phyloP scores from a whole-genome alignment of 2,888 invertebrate genomes.

The Serripes groenlandicus region DNA sequence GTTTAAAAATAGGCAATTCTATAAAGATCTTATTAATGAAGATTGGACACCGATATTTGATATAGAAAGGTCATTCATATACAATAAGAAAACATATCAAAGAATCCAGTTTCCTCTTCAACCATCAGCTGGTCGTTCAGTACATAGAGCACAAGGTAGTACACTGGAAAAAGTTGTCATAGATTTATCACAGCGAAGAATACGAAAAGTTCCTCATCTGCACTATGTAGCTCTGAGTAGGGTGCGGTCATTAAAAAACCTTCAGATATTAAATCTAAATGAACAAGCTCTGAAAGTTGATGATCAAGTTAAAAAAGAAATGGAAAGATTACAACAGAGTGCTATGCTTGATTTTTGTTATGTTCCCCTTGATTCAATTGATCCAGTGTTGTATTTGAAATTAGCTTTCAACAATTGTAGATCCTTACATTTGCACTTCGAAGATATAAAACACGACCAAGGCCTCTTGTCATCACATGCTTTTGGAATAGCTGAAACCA shows the following conservation, averaged over 20 bases:
- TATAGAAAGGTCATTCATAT: conserved; percentile 52
- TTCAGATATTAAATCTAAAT: conserved; percentile 33
- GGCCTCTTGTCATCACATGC: conserved; percentile 46
- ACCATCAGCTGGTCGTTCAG: conserved; percentile 54
- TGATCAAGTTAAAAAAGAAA: conserved; percentile 14
- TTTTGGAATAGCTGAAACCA: conserved; percentile 47
- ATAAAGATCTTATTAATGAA: conserved; percentile 33
- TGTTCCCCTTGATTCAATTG: conserved; percentile 30
- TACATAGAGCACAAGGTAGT: conserved; percentile 59
- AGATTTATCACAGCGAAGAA: conserved; percentile 27
- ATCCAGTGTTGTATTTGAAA: conserved; percentile 1
- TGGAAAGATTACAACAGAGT: neutral
- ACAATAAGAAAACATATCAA: conserved; percentile 25
- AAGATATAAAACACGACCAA: conserved; percentile 39
- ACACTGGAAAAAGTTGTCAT: conserved; percentile 45
- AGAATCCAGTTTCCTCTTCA: conserved; percentile 53
- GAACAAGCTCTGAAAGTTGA: neutral
- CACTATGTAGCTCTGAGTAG: conserved; percentile 56
- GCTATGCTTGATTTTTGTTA: conserved; percentile 14
- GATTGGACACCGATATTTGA: conserved; percentile 62
- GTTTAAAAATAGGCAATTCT: conserved; percentile 38
- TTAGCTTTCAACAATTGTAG: conserved; percentile 44
- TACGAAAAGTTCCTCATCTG: conserved; percentile 22
- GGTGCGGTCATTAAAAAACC: conserved; percentile 33
- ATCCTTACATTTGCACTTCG: conserved; percentile 44